Evolutionary conservation across 2,888 invertebrate species (phyloP).

Genomic region (Chymomyza procnemis): DNA sequence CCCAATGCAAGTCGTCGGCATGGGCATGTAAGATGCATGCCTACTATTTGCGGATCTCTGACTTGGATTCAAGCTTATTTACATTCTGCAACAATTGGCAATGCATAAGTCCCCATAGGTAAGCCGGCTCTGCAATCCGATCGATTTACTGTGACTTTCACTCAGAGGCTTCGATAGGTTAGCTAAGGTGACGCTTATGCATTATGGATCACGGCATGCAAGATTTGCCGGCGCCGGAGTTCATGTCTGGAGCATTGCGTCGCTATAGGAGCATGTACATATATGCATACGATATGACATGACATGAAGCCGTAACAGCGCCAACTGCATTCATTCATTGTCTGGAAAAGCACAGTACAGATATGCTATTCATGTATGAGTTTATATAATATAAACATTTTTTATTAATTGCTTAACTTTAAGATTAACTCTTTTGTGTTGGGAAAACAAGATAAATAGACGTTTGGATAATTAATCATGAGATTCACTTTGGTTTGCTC

Average conservation of each 20-base stretch:
- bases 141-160: not conserved
- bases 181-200: not conserved
- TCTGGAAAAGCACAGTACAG: not conserved
- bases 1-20: not conserved
- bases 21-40: slow-evolving; percentile 37
- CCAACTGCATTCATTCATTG: not conserved
- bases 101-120: not conserved
- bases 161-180: not conserved
- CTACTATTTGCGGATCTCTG: slow-evolving; percentile 43
- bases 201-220: not conserved
- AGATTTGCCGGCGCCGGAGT: not conserved
- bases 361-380: not conserved
- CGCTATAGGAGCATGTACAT: not conserved
- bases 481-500: too few relatives aligned
- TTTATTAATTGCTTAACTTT: not conserved
- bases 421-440: not conserved
- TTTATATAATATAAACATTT: not conserved
- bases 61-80: not conserved
- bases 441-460: not conserved
- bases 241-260: slow-evolving; percentile 4
- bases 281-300: not conserved
- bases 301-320: not conserved
- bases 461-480: not conserved
- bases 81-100: not conserved
- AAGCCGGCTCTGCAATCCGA: not conserved